phyloP scores from a whole-genome alignment of 2,797 vertebrate genomes.

The Acrossocheilus fasciatus region DNA sequence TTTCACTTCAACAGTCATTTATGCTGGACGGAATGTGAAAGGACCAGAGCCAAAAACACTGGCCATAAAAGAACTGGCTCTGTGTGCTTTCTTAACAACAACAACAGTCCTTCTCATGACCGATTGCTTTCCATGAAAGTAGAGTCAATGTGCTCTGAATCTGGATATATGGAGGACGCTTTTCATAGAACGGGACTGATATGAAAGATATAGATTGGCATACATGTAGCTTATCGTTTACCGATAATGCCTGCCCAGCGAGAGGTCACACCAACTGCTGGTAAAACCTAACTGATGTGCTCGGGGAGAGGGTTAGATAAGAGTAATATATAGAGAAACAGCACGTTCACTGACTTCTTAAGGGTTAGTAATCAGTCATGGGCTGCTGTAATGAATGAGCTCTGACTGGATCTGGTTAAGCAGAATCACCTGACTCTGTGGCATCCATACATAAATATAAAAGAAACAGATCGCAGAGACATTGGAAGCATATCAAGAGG shows the following conservation, averaged over 20 bases:
- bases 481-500: background rate
- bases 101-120: slow-evolving; percentile 49
- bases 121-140: background rate
- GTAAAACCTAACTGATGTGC: slow-evolving; percentile 15
- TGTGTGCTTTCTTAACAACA: slow-evolving; percentile 37
- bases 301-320: background rate
- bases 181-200: background rate
- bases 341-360: background rate
- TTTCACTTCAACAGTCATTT: slow-evolving; percentile 28
- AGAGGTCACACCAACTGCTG: slow-evolving; percentile 15
- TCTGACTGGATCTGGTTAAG: slow-evolving; percentile 24
- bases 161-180: slow-evolving; percentile 25
- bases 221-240: slow-evolving; percentile 20
- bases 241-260: background rate
- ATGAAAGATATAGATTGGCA: slow-evolving; percentile 39
- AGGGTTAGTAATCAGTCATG: background rate
- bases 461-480: background rate
- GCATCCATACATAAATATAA: background rate
- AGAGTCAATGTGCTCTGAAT: slow-evolving; percentile 6
- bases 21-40: slow-evolving; percentile 46
- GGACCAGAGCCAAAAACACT: slow-evolving; percentile 45
- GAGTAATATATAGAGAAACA: background rate
- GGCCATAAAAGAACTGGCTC: slow-evolving; percentile 55
- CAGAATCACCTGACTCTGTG: slow-evolving; percentile 36
- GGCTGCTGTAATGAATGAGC: slow-evolving; percentile 4